Evolutionary conservation across 2,113 vertebrate genomes (phyloP), one percentile per base, ranked within the genome.

Genomic region (Madoqua kirkii): DNA sequence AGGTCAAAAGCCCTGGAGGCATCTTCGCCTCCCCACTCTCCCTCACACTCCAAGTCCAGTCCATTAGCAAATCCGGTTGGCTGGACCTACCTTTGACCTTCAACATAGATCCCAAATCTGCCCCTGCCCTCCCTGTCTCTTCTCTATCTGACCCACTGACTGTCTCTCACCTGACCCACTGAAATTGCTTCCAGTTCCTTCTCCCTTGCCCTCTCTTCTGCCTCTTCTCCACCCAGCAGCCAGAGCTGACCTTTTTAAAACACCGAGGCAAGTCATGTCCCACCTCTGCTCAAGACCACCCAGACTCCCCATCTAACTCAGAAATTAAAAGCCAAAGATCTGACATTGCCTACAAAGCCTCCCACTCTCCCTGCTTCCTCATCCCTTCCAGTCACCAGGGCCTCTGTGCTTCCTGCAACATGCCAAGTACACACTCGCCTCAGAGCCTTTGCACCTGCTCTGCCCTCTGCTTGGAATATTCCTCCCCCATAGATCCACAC

Each of bases 321-420:
- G 33, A 86, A 62, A 52, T 81, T 40, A 31, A 64, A 88, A 86
- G 36, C 36, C 82, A 62, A 31, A 31, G 14, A 48, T 36, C 33
- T 48, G 3, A 23, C 71, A 25, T 17, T 21, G 33, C 60, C 55
- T 12, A 14, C 40, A 7, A 16, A 16, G n/a, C n/a, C 50, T 17
- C 0, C 29, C 7, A 2, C 16, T 4, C 60, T 25, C 27, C 17
- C 3, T 0, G 3, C 1, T 5, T 55, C 33, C 13, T 27, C 3
- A 3, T 31, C 33, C 48, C 31, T 40, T 25, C 45, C 7, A 21
- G 16, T 48, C 52, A 50, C 54, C 13, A 0, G 3, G 59, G 50
- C 29, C 59, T 79, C 54, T 52, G 11, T 52, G 14, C 55, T 89
- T 71, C 87, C 40, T n/a, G 17, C 10, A 40, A 43, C 13, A 7